Evolutionary conservation across 2,113 vertebrate genomes (phyloP).

Genomic region (Stigmatopora argus): DNA sequence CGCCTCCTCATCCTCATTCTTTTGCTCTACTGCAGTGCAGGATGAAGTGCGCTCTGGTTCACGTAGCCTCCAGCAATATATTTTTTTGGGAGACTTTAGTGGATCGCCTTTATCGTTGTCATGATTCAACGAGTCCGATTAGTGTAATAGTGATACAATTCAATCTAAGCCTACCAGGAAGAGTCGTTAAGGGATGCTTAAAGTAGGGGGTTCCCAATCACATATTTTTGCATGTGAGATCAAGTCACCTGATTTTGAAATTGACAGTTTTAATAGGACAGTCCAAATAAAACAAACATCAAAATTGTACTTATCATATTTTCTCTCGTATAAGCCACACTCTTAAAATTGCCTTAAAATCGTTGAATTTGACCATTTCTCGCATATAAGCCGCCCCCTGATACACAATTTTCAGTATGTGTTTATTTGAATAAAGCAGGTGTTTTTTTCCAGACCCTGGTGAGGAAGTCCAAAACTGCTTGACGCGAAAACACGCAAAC

Average conservation of each 20-base stretch:
- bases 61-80: not conserved
- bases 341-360: no score
- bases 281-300: no score
- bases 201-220: not conserved
- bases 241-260: no score
- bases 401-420: not conserved
- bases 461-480: constrained; percentile 50
- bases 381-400: no score
- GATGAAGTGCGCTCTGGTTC: not conserved
- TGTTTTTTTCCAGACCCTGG: constrained; percentile 51
- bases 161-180: not conserved
- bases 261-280: no score
- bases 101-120: not conserved
- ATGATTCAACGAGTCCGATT: not conserved
- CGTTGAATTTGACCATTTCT: no score
- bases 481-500: constrained; percentile 11
- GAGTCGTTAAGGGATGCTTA: not conserved
- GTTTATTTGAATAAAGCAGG: constrained; percentile 32
- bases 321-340: no score
- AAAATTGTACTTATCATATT: no score
- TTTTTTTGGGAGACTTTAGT: not conserved
- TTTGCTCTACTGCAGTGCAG: constrained; percentile 1
- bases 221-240: no score
- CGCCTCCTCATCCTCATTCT: constrained; percentile 1
- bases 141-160: not conserved